Conservation (phyloP, 2,797 vertebrate species). For the Galagoides demidoff region DNA sequence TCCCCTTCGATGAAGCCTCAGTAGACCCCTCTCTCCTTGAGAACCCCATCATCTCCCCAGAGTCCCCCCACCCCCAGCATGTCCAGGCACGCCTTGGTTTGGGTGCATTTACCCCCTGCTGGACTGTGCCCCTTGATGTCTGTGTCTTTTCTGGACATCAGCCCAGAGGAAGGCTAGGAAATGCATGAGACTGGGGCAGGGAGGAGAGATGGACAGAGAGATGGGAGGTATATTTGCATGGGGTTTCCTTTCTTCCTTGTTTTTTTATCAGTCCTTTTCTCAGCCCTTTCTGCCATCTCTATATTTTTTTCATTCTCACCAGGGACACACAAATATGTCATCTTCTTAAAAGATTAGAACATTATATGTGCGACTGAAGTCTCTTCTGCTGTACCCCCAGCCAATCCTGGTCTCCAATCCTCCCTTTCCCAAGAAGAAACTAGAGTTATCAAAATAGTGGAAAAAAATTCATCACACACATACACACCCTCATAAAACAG, state of each 20-base stretch:
- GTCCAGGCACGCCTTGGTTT: background rate
- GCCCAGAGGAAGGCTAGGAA: background rate
- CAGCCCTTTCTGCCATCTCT: background rate
- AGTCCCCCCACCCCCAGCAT: background rate
- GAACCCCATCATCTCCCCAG: background rate
- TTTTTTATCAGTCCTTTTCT: background rate
- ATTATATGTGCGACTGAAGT: background rate
- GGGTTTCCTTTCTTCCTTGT: background rate
- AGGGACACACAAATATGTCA: background rate
- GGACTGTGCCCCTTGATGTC: background rate
- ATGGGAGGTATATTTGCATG: background rate
- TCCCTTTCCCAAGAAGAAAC: conserved; percentile 1
- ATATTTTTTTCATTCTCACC: background rate
- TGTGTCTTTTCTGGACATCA: background rate
- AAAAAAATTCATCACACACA: background rate
- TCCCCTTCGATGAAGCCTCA: background rate
- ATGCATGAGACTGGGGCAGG: background rate
- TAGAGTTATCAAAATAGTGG: background rate
- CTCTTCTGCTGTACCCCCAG: background rate
- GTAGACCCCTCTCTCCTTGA: background rate
- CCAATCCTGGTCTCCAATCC: background rate
- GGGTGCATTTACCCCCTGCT: background rate
- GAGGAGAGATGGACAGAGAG: background rate
- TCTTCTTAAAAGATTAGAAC: conserved; percentile 1
- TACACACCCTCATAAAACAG: background rate